Conservation (phyloP, 1,140 invertebrate genomes). For the Lordiphosa clarofinis region DNA sequence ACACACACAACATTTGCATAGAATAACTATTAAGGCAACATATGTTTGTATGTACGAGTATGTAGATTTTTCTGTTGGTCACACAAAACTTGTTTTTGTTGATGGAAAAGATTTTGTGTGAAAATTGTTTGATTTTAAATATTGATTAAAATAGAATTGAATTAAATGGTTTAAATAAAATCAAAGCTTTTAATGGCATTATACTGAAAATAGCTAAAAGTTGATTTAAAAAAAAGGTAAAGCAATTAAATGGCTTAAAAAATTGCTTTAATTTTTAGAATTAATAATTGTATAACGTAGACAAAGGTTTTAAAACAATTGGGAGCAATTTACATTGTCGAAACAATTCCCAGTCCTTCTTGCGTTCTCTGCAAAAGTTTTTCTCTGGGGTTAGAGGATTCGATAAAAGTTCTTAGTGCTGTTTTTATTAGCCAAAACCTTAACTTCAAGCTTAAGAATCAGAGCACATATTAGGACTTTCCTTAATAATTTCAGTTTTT, state of each 20-base stretch:
- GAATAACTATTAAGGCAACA: constrained; percentile 54
- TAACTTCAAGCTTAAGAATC: no score
- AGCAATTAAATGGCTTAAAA: neutral
- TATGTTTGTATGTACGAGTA: constrained; percentile 16
- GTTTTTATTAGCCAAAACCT: no score
- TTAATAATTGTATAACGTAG: no score
- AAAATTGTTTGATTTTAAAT: constrained; percentile 24
- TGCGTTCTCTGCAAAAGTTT: no score
- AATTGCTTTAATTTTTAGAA: no score
- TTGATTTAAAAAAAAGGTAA: neutral
- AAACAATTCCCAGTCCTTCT: no score
- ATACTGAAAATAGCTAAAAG: constrained; percentile 4
- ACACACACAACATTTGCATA: constrained; percentile 52
- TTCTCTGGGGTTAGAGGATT: no score
- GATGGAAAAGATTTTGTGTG: constrained; percentile 26
- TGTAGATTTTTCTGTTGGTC: constrained; percentile 24
- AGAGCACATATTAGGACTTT: no score
- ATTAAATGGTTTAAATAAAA: constrained; percentile 13
- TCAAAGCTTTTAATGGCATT: constrained; percentile 15
- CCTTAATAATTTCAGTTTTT: no score
- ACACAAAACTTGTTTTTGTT: constrained; percentile 47
- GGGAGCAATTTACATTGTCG: no score
- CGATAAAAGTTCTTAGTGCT: no score
- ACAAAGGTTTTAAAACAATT: no score
- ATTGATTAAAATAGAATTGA: constrained; percentile 27